Evolutionary conservation across 2,113 vertebrate species (phyloP).

Genomic region (Gadus chalcogrammus): DNA sequence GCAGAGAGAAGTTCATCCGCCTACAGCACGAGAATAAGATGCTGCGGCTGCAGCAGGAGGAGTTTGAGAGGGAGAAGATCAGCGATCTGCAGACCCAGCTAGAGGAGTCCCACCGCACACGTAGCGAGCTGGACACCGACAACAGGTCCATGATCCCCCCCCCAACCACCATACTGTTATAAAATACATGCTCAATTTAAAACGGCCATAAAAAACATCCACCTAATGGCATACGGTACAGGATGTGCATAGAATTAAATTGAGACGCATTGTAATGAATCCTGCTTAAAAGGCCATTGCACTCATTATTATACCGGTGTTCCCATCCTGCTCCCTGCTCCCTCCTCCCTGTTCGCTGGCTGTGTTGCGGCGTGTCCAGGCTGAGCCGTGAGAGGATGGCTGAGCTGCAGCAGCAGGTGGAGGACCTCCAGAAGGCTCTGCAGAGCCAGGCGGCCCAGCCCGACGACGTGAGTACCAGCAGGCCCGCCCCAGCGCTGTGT

Average conservation of each 20-base stretch:
- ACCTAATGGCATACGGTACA: no score
- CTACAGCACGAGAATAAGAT: slow-evolving; percentile 98
- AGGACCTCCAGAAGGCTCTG: slow-evolving; percentile 90
- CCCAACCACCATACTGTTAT: no score
- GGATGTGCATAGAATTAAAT: neutral
- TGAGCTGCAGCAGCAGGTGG: slow-evolving; percentile 91
- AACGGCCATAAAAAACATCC: no score
- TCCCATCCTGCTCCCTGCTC: neutral
- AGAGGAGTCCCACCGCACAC: slow-evolving; percentile 82
- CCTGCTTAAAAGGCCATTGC: neutral
- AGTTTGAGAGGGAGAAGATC: slow-evolving; percentile 85
- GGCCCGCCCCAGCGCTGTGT: no score
- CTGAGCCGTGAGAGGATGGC: slow-evolving; percentile 78
- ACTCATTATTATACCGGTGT: neutral
- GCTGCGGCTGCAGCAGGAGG: slow-evolving; percentile 89
- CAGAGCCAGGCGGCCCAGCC: slow-evolving; percentile 88
- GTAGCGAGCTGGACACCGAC: slow-evolving; percentile 86
- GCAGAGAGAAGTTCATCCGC: slow-evolving; percentile 90
- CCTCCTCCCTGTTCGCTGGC: neutral
- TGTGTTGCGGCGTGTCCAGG: slow-evolving; percentile 57
- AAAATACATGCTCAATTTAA: no score
- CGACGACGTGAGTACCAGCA: slow-evolving; percentile 80
- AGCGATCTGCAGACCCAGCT: slow-evolving; percentile 81
- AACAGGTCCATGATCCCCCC: slow-evolving; percentile 65
- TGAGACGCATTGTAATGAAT: neutral